phyloP scores from a whole-genome alignment of 2,113 vertebrate genomes.

The Percina caprodes region DNA sequence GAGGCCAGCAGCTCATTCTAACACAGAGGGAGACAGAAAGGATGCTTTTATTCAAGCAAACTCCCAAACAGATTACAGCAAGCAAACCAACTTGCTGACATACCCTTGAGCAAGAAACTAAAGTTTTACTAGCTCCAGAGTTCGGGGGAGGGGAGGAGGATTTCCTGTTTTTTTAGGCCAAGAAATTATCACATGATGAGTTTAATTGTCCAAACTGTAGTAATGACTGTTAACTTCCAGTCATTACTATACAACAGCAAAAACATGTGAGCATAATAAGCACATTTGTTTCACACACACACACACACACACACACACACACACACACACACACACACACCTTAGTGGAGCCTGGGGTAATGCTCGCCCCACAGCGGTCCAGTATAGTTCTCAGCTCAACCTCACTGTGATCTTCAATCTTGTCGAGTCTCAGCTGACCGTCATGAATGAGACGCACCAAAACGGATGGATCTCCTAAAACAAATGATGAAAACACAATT shows the following conservation, averaged over 20 bases:
- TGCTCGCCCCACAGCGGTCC: slow-evolving; percentile 83
- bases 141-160: background rate
- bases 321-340: slow-evolving; percentile 59
- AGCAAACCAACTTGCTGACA: slow-evolving; percentile 1
- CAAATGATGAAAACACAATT: slow-evolving; percentile 1
- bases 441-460: slow-evolving; percentile 93
- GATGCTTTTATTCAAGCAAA: slow-evolving; percentile 9
- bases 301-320: slow-evolving; percentile 21
- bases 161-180: background rate
- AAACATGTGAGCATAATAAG: background rate
- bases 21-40: slow-evolving; percentile 42
- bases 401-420: slow-evolving; percentile 86
- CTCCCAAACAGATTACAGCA: background rate
- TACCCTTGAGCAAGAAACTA: background rate
- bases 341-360: slow-evolving; percentile 83
- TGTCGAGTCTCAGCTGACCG: slow-evolving; percentile 87
- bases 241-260: background rate
- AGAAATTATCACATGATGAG: background rate
- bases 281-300: background rate
- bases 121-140: background rate
- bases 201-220: background rate
- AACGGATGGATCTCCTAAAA: slow-evolving; percentile 88
- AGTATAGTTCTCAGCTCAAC: slow-evolving; percentile 88
- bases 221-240: background rate
- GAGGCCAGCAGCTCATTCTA: slow-evolving; percentile 91